These are phyloP conservation scores for Salminus brasiliensis DNA, from an alignment of 2,113 vertebrate species.

Conservation along the genomic window DNA sequence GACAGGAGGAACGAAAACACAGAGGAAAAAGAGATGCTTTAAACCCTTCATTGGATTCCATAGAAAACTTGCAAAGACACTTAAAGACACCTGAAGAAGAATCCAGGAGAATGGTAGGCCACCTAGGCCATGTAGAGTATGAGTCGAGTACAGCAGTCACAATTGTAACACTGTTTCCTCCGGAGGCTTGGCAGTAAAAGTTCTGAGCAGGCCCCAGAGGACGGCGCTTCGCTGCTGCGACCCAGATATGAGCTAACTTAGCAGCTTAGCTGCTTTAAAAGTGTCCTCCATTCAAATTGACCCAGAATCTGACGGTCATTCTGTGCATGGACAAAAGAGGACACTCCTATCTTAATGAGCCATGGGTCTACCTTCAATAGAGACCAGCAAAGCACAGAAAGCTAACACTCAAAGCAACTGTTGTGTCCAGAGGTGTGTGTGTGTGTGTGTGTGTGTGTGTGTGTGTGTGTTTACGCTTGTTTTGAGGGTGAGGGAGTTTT, in stretches of 20 bases:
- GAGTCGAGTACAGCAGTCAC: not conserved
- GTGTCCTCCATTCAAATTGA: slow-evolving; percentile 65
- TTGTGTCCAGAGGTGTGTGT: slow-evolving; percentile 6
- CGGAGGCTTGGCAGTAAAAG: slow-evolving; percentile 24
- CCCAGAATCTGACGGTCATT: slow-evolving; percentile 68
- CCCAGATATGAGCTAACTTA: slow-evolving; percentile 60
- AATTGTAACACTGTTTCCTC: slow-evolving; percentile 3
- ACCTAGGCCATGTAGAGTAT: not conserved
- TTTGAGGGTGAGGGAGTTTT: slow-evolving; percentile 4
- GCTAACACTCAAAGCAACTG: slow-evolving; percentile 8
- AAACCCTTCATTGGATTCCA: no score
- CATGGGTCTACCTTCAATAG: not conserved
- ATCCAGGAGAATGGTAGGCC: not conserved
- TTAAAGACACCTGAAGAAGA: not conserved
- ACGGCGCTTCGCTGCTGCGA: slow-evolving; percentile 54
- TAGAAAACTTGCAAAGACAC: no score
- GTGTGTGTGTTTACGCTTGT: slow-evolving; percentile 7
- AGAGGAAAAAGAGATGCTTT: no score
- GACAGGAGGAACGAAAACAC: no score
- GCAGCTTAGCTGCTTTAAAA: slow-evolving; percentile 47
- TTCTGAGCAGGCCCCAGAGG: slow-evolving; percentile 28
- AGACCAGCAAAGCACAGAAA: not conserved
- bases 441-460: not conserved
- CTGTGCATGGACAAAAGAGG: slow-evolving; percentile 35
- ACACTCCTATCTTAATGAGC: not conserved